These are phyloP conservation scores for Caerostris darwini DNA, from an alignment of 1,140 invertebrate genomes.

Conservation along the genomic window DNA sequence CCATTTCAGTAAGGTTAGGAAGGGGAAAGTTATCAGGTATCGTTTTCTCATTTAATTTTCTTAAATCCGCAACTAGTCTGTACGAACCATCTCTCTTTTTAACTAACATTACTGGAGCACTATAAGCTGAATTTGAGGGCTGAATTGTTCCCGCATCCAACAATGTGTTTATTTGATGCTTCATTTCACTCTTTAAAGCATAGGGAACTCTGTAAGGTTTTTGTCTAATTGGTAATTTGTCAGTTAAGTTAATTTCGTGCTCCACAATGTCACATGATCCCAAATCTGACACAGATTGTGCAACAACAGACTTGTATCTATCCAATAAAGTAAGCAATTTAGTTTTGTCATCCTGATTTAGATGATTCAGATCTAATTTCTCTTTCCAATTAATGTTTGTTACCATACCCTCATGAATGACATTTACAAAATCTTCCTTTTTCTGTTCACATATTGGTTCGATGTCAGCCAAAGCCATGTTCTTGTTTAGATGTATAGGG, in stretches of 20 bases:
- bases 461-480: too few relatives aligned
- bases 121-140: slow-evolving; percentile 81
- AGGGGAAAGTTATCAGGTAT: slow-evolving; percentile 80
- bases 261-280: not conserved
- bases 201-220: slow-evolving; percentile 19
- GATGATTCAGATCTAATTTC: too few relatives aligned
- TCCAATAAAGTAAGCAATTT: too few relatives aligned
- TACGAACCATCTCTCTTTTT: too few relatives aligned
- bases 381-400: too few relatives aligned
- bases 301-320: not conserved
- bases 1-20: too few relatives aligned
- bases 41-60: slow-evolving; percentile 80
- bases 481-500: too few relatives aligned
- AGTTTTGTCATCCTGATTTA: too few relatives aligned
- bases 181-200: not conserved
- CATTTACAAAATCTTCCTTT: too few relatives aligned
- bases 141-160: slow-evolving; percentile 80
- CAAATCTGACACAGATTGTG: not conserved
- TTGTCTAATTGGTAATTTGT: not conserved
- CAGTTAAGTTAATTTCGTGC: too few relatives aligned
- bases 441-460: too few relatives aligned
- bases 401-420: too few relatives aligned
- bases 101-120: slow-evolving; percentile 80
- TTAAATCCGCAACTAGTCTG: slow-evolving; percentile 80
- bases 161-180: slow-evolving; percentile 78